A percentile compares a stretch with the other conserved stretches of the same genome.
Evolutionary conservation across 1,140 invertebrate species (phyloP).

Genomic region (Aphidius gifuensis): DNA sequence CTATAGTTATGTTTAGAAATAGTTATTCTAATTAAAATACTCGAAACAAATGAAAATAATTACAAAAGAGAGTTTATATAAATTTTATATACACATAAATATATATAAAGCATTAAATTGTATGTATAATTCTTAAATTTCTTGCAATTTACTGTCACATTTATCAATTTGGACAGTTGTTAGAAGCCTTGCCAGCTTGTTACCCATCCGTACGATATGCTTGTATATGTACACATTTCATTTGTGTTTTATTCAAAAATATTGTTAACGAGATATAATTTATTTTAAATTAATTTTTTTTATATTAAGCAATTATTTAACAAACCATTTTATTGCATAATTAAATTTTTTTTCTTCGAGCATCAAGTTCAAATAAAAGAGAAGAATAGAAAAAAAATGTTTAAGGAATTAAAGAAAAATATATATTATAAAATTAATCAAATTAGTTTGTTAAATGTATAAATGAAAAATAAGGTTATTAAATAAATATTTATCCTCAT

Average conservation of each 20-base stretch:
- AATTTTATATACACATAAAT: neutral
- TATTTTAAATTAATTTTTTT: neutral
- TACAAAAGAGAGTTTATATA: too few species aligned
- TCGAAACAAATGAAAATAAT: constrained; percentile 31
- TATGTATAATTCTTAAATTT: neutral
- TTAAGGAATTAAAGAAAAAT: too few species aligned
- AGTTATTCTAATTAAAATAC: constrained; percentile 44
- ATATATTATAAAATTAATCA: too few species aligned
- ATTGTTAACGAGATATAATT: neutral
- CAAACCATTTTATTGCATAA: too few species aligned
- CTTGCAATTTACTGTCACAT: constrained; percentile 55
- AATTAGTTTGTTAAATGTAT: too few species aligned
- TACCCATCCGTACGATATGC: constrained; percentile 35
- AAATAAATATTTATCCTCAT: too few species aligned
- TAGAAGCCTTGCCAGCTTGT: constrained; percentile 55
- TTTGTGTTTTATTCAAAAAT: neutral
- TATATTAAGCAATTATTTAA: too few species aligned
- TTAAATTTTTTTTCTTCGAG: too few species aligned
- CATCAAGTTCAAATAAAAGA: too few species aligned
- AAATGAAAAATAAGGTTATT: too few species aligned
- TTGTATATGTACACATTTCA: constrained; percentile 26
- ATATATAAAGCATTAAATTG: neutral
- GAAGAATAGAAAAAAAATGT: too few species aligned
- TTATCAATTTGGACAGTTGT: constrained; percentile 53
- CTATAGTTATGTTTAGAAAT: constrained; percentile 35